Evolutionary conservation across 1,140 invertebrate species (phyloP).

Genomic region (Pogonomyrmex barbatus): DNA sequence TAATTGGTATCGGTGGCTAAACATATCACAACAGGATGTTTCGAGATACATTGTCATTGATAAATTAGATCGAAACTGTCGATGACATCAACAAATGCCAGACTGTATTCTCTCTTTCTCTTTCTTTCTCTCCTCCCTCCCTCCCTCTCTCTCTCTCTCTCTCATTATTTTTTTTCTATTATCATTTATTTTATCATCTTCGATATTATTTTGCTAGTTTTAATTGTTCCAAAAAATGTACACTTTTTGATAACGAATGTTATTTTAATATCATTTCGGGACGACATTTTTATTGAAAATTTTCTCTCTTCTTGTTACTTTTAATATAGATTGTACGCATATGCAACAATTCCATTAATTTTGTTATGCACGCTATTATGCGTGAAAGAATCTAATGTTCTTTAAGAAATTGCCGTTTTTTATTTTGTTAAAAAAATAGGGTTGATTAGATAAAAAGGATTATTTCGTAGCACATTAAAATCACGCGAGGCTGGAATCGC

Average conservation of each 20-base stretch:
- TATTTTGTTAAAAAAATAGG: conserved; percentile 47
- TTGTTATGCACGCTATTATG: background rate
- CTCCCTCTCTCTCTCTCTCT: no score
- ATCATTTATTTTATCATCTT: background rate
- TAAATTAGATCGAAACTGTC: conserved; percentile 10
- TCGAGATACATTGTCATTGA: conserved; percentile 1
- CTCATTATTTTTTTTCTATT: no score
- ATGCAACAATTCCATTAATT: conserved; percentile 8
- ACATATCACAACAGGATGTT: background rate
- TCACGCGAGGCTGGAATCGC: conserved; percentile 37
- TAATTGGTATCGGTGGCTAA: conserved; percentile 62
- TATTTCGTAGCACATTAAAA: conserved; percentile 36
- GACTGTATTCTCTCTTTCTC: background rate
- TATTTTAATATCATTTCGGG: background rate
- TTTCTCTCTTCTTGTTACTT: background rate
- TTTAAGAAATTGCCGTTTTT: conserved; percentile 3
- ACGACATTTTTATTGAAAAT: background rate
- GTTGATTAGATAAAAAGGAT: conserved; percentile 24
- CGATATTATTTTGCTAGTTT: background rate
- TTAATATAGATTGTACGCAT: background rate
- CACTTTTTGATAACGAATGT: background rate
- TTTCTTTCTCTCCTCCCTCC: background rate
- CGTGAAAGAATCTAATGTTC: conserved; percentile 36
- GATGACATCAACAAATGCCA: background rate
- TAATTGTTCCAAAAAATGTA: background rate